Conservation (phyloP, 2,888 invertebrate species). For the Dasysyrphus tricinctus region DNA sequence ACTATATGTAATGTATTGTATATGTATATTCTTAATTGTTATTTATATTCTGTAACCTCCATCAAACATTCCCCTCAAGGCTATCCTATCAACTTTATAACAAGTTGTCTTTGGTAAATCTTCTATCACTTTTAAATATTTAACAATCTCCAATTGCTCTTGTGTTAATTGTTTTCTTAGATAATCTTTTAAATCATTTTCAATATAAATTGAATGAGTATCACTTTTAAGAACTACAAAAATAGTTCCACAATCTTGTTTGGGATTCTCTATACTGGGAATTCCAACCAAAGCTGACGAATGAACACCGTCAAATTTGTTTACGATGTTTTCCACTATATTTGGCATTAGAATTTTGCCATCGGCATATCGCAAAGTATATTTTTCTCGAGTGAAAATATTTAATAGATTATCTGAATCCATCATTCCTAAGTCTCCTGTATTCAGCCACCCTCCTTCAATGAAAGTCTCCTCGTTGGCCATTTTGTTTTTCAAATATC, state of each 20-base stretch:
- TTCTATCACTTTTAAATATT: constrained; percentile 9
- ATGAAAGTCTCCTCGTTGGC: constrained; percentile 13
- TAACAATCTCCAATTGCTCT: neutral
- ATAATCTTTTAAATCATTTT: neutral
- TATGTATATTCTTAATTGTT: no score
- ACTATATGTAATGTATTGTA: no score
- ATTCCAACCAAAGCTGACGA: neutral
- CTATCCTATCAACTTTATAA: neutral
- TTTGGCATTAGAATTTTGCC: neutral
- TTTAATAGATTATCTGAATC: neutral
- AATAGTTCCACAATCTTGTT: constrained; percentile 4
- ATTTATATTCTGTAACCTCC: neutral
- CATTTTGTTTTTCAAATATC: neutral
- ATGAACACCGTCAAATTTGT: neutral
- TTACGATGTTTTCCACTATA: neutral
- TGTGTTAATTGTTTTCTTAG: neutral
- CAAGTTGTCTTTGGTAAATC: constrained; percentile 10
- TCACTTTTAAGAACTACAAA: constrained; percentile 1
- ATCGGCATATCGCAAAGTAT: neutral
- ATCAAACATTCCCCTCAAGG: neutral
- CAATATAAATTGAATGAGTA: neutral
- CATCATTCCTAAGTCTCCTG: constrained; percentile 1
- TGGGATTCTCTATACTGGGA: neutral
- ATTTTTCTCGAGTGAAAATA: constrained; percentile 4
- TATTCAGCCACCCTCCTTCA: constrained; percentile 5